Percentiles rank a stretch among this genome's conserved stretches.
Evolutionary conservation across 2,797 vertebrate genomes (phyloP).

Genomic region (Urophycis tenuis): DNA sequence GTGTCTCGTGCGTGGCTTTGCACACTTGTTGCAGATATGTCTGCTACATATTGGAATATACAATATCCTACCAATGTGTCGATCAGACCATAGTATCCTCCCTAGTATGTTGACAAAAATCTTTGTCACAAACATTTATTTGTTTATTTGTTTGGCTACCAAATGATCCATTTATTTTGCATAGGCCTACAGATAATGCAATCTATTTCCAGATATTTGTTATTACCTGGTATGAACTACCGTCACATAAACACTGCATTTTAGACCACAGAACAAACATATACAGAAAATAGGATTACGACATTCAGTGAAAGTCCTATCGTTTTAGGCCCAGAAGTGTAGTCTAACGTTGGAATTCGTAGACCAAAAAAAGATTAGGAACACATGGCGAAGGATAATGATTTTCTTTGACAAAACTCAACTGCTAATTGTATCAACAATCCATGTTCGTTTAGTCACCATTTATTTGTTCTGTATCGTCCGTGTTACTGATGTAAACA

Average conservation of each 20-base stretch:
- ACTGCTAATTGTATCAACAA: constrained; percentile 71
- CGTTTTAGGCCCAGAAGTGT: neutral
- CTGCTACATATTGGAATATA: neutral
- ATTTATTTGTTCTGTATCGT: constrained; percentile 70
- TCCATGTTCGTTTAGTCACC: constrained; percentile 60
- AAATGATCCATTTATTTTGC: neutral
- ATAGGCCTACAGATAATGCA: neutral
- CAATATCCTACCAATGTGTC: neutral
- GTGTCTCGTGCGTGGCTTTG: neutral
- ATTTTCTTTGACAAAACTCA: constrained; percentile 61
- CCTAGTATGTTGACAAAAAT: neutral
- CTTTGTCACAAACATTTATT: too few species aligned
- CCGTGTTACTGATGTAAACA: constrained; percentile 48
- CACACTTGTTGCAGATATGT: constrained; percentile 8
- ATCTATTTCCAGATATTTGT: neutral
- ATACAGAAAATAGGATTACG: neutral
- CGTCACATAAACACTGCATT: neutral
- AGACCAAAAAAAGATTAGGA: constrained; percentile 49
- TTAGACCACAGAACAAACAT: neutral
- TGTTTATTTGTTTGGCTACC: neutral
- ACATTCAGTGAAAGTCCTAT: neutral
- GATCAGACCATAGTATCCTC: neutral
- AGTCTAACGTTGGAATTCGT: too few species aligned
- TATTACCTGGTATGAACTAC: neutral
- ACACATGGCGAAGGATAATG: constrained; percentile 64